phyloP scores from a whole-genome alignment of 2,888 invertebrate species.

The Linyphia triangularis region DNA sequence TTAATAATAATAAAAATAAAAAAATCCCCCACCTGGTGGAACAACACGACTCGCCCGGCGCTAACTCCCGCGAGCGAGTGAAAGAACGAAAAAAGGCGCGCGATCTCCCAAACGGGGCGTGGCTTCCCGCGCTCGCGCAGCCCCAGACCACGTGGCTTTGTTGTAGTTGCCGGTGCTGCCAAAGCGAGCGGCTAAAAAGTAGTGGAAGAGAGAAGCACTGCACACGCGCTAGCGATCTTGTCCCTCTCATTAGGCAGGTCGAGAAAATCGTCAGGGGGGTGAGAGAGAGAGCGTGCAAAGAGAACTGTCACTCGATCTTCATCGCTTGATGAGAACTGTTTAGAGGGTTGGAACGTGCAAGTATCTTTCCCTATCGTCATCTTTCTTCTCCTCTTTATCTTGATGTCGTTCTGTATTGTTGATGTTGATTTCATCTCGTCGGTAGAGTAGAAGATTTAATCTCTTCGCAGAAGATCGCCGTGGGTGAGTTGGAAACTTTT shows the following conservation, averaged over 20 bases:
- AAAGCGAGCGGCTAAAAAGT: slow-evolving; percentile 38
- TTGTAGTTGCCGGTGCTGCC: slow-evolving; percentile 50
- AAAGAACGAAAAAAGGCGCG: slow-evolving; percentile 26
- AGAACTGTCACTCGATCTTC: slow-evolving; percentile 49
- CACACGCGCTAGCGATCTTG: slow-evolving; percentile 50
- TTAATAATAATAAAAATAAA: slow-evolving; percentile 16
- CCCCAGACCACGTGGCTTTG: slow-evolving; percentile 68
- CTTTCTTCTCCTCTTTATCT: slow-evolving; percentile 30
- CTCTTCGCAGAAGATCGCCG: slow-evolving; percentile 43
- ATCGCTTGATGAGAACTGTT: slow-evolving; percentile 53
- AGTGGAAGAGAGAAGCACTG: slow-evolving; percentile 28
- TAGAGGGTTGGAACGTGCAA: background rate
- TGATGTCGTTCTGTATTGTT: slow-evolving; percentile 28
- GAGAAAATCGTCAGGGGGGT: slow-evolving; percentile 9
- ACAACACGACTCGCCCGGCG: background rate
- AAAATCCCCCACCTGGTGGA: slow-evolving; percentile 44
- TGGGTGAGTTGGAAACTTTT: slow-evolving; percentile 40
- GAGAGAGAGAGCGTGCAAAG: slow-evolving; percentile 50
- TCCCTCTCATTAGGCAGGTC: slow-evolving; percentile 51
- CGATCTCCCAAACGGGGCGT: slow-evolving; percentile 56
- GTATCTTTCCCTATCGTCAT: background rate
- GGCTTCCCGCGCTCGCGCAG: slow-evolving; percentile 27
- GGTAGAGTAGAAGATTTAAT: slow-evolving; percentile 27
- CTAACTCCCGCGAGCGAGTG: slow-evolving; percentile 20
- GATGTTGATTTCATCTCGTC: slow-evolving; percentile 16